These are phyloP conservation scores for Perodicticus potto DNA, from an alignment of 2,797 vertebrate species.

Conservation along the genomic window DNA sequence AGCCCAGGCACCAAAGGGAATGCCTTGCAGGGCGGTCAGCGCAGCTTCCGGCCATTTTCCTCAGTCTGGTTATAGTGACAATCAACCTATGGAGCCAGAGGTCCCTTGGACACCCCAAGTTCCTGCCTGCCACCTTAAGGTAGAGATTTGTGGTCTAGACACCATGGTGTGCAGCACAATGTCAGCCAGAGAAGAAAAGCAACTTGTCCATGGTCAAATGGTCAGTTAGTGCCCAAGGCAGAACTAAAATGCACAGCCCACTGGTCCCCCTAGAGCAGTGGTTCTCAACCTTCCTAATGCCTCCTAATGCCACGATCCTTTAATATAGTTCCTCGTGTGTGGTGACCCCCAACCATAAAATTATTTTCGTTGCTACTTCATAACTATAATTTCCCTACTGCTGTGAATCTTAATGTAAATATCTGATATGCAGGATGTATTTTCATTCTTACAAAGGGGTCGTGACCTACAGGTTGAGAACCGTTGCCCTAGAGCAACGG, in stretches of 20 bases:
- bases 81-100: rapidly evolving
- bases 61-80: rapidly evolving
- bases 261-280: rapidly evolving
- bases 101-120: neutral
- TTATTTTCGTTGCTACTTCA: too few relatives aligned
- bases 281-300: too few relatives aligned
- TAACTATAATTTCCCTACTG: too few relatives aligned
- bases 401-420: too few relatives aligned
- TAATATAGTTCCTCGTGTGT: too few relatives aligned
- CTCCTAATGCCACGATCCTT: too few relatives aligned
- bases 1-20: neutral
- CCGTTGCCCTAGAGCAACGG: rapidly evolving
- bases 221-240: neutral
- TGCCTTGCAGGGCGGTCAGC: rapidly evolving
- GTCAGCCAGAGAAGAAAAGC: neutral
- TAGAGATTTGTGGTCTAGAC: too few relatives aligned
- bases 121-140: neutral
- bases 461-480: too few relatives aligned
- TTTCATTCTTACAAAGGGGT: too few relatives aligned
- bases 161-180: neutral
- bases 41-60: neutral
- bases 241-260: rapidly evolving
- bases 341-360: too few relatives aligned
- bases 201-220: neutral
- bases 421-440: too few relatives aligned